Percentiles rank a stretch among this genome's conserved stretches.
Conservation (phyloP, 2,797 vertebrate species). For the Pteronotus mesoamericanus region DNA sequence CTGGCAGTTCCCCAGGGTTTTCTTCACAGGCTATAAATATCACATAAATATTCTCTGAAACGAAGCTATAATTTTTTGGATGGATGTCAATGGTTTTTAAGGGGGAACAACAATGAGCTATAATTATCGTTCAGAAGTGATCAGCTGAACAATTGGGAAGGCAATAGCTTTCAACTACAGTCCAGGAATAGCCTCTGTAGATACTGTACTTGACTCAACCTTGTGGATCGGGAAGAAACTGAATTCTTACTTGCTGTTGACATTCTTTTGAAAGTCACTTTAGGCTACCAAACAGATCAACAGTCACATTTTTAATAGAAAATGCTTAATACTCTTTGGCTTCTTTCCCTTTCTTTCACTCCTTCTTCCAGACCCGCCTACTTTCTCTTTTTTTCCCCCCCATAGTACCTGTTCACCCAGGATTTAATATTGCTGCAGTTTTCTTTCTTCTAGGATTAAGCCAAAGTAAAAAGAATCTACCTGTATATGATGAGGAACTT, state of each 20-base stretch:
- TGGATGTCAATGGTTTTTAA: conserved; percentile 34
- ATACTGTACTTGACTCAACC: neutral
- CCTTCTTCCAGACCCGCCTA: neutral
- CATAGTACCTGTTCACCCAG: neutral
- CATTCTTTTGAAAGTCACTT: conserved; percentile 15
- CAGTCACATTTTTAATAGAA: neutral
- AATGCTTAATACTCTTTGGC: neutral
- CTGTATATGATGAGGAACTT: neutral
- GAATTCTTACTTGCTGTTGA: neutral
- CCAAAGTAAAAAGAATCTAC: neutral
- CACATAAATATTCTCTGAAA: conserved; percentile 52
- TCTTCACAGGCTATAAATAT: conserved; percentile 61
- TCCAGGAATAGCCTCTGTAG: neutral
- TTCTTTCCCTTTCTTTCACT: neutral
- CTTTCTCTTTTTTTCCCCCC: neutral
- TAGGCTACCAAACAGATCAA: neutral
- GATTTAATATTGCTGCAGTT: neutral
- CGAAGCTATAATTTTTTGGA: conserved; percentile 48
- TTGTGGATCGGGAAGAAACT: neutral
- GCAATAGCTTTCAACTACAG: neutral
- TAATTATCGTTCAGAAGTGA: conserved; percentile 52
- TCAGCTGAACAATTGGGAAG: conserved; percentile 29
- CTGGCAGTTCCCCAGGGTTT: conserved; percentile 30
- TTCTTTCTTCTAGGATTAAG: conserved; percentile 6
- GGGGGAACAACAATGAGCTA: conserved; percentile 18